Conservation (phyloP, 2,797 vertebrate genomes). For the Poeciliopsis turneri region DNA sequence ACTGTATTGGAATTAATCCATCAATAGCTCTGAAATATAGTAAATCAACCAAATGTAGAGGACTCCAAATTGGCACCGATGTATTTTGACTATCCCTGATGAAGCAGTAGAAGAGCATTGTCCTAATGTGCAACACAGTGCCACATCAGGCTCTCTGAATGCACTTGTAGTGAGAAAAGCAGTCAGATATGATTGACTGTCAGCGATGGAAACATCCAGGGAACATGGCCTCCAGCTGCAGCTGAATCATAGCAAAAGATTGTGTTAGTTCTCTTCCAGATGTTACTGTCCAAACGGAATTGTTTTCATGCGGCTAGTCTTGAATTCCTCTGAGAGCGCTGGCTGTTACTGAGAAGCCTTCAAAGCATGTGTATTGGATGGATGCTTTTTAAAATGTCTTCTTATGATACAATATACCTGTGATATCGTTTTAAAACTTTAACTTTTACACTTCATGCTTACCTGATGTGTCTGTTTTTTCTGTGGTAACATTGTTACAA, state of each 20-base stretch:
- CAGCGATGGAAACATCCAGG: constrained; percentile 48
- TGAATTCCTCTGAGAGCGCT: constrained; percentile 45
- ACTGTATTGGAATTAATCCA: neutral
- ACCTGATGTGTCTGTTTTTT: neutral
- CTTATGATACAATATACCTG: constrained; percentile 11
- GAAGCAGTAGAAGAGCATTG: constrained; percentile 59
- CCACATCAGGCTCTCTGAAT: constrained; percentile 49
- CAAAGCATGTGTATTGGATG: constrained; percentile 36
- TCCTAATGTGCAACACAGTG: constrained; percentile 41
- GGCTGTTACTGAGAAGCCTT: constrained; percentile 44
- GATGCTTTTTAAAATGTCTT: constrained; percentile 41
- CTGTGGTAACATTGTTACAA: constrained; percentile 7
- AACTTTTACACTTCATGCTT: constrained; percentile 31
- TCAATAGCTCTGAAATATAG: constrained; percentile 10
- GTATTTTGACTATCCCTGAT: constrained; percentile 64
- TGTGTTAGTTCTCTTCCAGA: constrained; percentile 55
- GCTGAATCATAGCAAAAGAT: constrained; percentile 53
- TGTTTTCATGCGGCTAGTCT: constrained; percentile 44
- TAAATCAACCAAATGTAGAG: constrained; percentile 43
- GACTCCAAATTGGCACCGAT: constrained; percentile 41
- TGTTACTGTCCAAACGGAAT: constrained; percentile 58
- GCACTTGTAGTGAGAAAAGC: constrained; percentile 41
- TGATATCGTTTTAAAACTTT: constrained; percentile 24
- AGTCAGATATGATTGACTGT: constrained; percentile 53
- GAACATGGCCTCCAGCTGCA: constrained; percentile 65